Base-by-base conservation (phyloP, 2,888 invertebrate genomes). In the Ischnura elegans region DNA sequence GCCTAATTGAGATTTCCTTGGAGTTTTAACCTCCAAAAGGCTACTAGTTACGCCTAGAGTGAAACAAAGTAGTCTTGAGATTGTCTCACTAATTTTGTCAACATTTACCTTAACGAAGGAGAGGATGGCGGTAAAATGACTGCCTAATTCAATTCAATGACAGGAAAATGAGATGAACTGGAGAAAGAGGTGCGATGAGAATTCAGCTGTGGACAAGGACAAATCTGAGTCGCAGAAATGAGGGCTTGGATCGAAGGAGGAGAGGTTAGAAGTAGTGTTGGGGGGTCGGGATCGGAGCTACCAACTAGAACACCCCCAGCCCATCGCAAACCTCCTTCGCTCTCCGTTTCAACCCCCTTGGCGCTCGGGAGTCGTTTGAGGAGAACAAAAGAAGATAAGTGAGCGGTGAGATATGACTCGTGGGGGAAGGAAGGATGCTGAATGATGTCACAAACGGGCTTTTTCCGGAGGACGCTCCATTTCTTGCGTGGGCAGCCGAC, bases 311-410 rank as follows among this genome's bases (percentile, higher is more conserved):
- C 5, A 6, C 66, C 66, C 29, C 36, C 16, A 61, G 5, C 21
- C 5, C 19, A 19, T 25, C 61, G 5, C 61, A 61, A 6, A 16
- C 36, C 76, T 36, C 76, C 36, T 0, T 13, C 76, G 10, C 29
- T 25, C 36, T 4, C 29, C 76, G 10, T 36, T 51, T 13, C 76
- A 36, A 13, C 5, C 87, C 46, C n/a, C 45, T 36, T 2, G 76
- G 36, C 36, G 90, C 61, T 29, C 43, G 51, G 90, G 29, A 42
- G 51, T 43, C 61, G 90, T 90, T 90, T 8, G n/a, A 43, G 45
- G 90, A 43, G 90, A 90, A 90, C 90, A 90, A 90, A 90, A 90
- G 90, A 90, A 66, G 90, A 90, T 66, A 90, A 90, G 90, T 90
- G 90, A 90, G 90, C 66, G 29, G 61, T 61, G 90, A 61, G 55